Percentiles rank a stretch among this genome's conserved stretches.
phyloP scores from a whole-genome alignment of 2,888 invertebrate genomes.

The Dasypolia templi region DNA sequence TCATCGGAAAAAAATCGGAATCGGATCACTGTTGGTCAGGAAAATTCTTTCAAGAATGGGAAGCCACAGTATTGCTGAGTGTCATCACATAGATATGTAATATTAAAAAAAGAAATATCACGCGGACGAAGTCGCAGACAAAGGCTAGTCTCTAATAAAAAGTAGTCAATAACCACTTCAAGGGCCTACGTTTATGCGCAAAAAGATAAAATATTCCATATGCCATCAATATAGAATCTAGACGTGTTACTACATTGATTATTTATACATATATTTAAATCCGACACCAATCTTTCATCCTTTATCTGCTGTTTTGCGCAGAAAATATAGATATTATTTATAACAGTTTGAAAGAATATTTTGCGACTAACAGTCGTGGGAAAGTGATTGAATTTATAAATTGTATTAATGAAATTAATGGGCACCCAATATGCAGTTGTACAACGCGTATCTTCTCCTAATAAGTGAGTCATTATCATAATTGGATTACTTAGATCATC shows the following conservation, averaged over 20 bases:
- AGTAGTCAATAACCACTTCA: constrained; percentile 22
- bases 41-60: too few species aligned
- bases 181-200: constrained; percentile 53
- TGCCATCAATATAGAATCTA: constrained; percentile 32
- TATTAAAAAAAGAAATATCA: too few species aligned
- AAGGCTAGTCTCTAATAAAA: background rate
- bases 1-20: too few species aligned
- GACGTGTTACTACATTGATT: constrained; percentile 54
- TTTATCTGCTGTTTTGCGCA: constrained; percentile 64
- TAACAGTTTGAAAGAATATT: constrained; percentile 58
- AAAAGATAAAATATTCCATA: constrained; percentile 67
- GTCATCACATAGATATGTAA: too few species aligned
- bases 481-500: constrained; percentile 2
- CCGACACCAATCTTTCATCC: constrained; percentile 57
- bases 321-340: constrained; percentile 49
- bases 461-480: constrained; percentile 59
- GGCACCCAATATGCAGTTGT: constrained; percentile 68
- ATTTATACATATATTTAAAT: constrained; percentile 63
- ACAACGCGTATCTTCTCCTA: constrained; percentile 60
- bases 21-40: too few species aligned
- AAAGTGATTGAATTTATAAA: constrained; percentile 38
- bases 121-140: too few species aligned
- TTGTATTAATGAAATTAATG: constrained; percentile 61
- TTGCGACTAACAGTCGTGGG: constrained; percentile 53
- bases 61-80: too few species aligned